Evolutionary conservation across 2,113 vertebrate genomes (phyloP), one percentile per base, ranked within the genome.

Genomic region (Isichthys henryi): DNA sequence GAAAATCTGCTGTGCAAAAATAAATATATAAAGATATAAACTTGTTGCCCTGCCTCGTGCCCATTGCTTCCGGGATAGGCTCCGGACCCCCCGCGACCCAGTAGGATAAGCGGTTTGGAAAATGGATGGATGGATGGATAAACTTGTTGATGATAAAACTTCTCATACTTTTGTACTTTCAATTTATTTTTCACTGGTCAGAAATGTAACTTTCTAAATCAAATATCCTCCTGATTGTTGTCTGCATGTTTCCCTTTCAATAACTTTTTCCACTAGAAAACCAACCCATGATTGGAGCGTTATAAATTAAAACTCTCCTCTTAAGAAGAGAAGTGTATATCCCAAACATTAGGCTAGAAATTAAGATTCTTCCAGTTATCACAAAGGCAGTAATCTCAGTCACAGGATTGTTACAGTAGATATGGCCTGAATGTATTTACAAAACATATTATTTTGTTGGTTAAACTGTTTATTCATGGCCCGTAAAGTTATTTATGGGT

Each of bases 341-440:
- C 52, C 56, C 48, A 10, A 66, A 85, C 23, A 48, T 3, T 70
- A 53, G 27, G 6, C 56, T 86, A 84, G 89, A 89, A 86, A 89
- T 86, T 70, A 89, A 50, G 43, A 86, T 89, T 89, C 89, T 46
- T 31, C 43, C 43, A 86, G 45, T 70, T 86, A 89, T 86, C 27
- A 45, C 58, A 58, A 49, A n/a, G 23, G 83, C 80, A 52, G 19
- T 86, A 86, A 89, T 74, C 45, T 89, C 89, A 49, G 52, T 58
- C 43, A 58, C 49, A 89, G 88, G 58, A 89, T 89, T 85, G 84
- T 89, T 89, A n/a, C n/a, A n/a, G n/a, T n/a, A 56, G n/a, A 70
- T 86, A 45, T 23, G 45, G 4, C 58, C 62, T 50, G 23, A n/a
- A 56, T 87, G 15, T 87, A 53, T 87, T 87, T 52, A 35, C 31